These are phyloP conservation scores for Eulithis testata DNA, from an alignment of 2,888 invertebrate genomes.

Conservation along the genomic window DNA sequence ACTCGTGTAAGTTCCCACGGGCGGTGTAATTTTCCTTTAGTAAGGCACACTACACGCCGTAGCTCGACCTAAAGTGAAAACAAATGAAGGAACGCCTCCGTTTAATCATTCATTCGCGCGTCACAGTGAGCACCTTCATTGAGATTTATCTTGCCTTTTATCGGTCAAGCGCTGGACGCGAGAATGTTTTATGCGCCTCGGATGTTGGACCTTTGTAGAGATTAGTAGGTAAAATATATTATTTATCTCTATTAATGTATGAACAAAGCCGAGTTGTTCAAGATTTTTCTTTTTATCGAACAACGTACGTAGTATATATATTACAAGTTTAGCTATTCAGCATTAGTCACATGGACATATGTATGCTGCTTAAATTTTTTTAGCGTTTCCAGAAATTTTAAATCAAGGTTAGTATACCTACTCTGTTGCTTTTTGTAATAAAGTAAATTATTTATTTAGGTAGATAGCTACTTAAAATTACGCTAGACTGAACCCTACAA, in stretches of 20 bases:
- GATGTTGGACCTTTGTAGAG: constrained; percentile 37
- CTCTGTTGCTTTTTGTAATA: no score
- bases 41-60: constrained; percentile 61
- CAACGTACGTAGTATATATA: no score
- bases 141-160: constrained; percentile 74
- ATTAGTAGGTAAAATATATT: constrained; percentile 39
- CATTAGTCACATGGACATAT: no score
- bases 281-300: constrained; percentile 2
- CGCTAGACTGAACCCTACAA: no score
- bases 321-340: no score
- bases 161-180: constrained; percentile 55
- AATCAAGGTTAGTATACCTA: no score
- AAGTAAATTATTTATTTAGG: no score
- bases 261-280: constrained; percentile 15
- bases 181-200: constrained; percentile 36
- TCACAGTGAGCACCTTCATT: constrained; percentile 65
- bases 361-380: no score
- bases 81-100: constrained; percentile 76
- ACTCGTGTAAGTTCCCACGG: constrained; percentile 72
- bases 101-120: constrained; percentile 79
- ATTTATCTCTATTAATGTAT: constrained; percentile 39
- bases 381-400: no score
- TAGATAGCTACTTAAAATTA: no score
- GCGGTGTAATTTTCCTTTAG: constrained; percentile 79
- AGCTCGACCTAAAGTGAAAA: constrained; percentile 77